phyloP scores from a whole-genome alignment of 1,140 invertebrate genomes.

The Armadillidium nasatum region DNA sequence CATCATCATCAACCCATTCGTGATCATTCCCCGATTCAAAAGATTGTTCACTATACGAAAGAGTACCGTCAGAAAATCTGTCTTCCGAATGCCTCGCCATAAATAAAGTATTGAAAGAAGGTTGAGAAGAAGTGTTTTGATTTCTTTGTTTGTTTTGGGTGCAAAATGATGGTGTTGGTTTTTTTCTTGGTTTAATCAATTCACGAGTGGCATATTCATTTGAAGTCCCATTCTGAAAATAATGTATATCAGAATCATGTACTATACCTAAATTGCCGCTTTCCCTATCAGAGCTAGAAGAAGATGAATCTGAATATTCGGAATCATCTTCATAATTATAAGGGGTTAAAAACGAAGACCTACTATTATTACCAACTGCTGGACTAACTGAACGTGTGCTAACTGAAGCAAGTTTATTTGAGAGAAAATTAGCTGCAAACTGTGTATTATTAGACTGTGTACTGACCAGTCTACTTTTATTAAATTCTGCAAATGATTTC shows the following conservation, averaged over 20 bases:
- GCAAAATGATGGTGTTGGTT: too few species aligned
- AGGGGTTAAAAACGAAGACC: neutral
- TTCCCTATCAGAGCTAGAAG: neutral
- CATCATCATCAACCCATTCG: neutral
- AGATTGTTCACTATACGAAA: neutral
- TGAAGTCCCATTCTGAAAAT: too few species aligned
- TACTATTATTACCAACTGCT: neutral
- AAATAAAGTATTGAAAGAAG: slow-evolving; percentile 3
- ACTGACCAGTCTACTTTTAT: neutral
- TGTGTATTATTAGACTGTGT: slow-evolving; percentile 1
- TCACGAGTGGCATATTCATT: too few species aligned
- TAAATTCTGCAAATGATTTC: neutral
- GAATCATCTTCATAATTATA: neutral
- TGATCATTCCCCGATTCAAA: neutral
- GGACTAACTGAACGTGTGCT: neutral
- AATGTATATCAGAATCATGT: too few species aligned
- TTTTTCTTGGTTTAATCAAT: too few species aligned
- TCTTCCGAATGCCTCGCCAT: neutral
- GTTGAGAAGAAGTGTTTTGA: neutral
- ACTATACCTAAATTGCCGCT: neutral
- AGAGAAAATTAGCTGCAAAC: neutral
- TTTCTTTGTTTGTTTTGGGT: neutral
- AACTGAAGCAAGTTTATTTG: neutral
- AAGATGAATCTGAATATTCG: neutral
- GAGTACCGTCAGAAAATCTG: neutral